These are phyloP conservation scores for Nyctibius grandis DNA, from an alignment of 2,797 vertebrate genomes.

Conservation along the genomic window DNA sequence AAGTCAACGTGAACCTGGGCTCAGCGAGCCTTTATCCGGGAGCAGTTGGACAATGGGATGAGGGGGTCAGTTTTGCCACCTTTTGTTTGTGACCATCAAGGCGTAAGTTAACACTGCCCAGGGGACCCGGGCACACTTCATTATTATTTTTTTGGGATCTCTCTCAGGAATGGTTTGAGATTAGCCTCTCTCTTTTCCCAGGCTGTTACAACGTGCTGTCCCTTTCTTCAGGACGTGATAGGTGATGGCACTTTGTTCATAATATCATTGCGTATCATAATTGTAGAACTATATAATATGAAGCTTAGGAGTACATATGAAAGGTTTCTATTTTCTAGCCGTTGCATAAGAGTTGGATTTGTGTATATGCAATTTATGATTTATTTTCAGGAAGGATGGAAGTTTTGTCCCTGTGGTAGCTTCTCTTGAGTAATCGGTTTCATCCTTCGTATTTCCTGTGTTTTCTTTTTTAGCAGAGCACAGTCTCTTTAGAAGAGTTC, in stretches of 20 bases:
- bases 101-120: rapidly evolving
- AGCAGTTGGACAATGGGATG: neutral
- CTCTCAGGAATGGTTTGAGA: neutral
- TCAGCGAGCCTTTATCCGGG: neutral
- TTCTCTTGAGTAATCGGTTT: neutral
- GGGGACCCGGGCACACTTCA: no score
- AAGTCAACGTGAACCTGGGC: neutral
- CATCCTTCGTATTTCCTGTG: conserved; percentile 10
- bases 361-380: neutral
- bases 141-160: rapidly evolving
- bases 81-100: neutral
- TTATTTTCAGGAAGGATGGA: conserved; percentile 16
- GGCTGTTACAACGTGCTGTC: neutral
- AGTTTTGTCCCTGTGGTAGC: neutral
- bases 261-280: rapidly evolving
- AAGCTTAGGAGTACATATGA: neutral
- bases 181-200: neutral
- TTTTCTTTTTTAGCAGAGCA: neutral
- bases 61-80: neutral
- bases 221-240: rapidly evolving
- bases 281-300: no score
- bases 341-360: neutral
- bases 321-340: neutral
- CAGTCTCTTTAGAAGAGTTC: neutral
- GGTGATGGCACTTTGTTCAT: neutral